Conservation (phyloP, 30 jellyfish, hydroid and myxozoan species). For the Hydractinia symbiolongicarpus region DNA sequence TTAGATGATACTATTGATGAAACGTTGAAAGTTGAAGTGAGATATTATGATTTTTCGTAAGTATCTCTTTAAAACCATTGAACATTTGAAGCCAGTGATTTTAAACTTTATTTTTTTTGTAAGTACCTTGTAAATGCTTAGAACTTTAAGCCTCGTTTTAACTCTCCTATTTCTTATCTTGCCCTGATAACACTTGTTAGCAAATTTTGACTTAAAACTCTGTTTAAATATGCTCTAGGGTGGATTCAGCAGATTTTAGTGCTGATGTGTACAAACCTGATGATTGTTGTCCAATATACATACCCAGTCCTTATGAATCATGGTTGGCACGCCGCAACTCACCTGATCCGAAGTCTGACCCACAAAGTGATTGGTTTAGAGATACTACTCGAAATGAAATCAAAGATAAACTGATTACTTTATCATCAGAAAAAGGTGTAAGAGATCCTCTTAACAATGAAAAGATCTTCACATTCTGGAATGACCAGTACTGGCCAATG, state of each 20-base stretch:
- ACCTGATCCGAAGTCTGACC: slow-evolving; percentile 46
- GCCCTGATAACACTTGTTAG: no score
- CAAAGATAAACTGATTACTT: slow-evolving; percentile 23
- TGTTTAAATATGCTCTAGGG: background rate
- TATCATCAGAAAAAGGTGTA: slow-evolving; percentile 46
- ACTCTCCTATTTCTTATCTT: no score
- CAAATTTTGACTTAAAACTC: no score
- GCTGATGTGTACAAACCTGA: slow-evolving; percentile 48
- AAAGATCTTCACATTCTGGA: slow-evolving; percentile 43
- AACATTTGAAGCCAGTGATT: background rate
- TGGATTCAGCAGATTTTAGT: slow-evolving; percentile 39
- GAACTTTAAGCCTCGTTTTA: background rate
- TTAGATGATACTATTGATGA: slow-evolving; percentile 48
- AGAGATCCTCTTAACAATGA: slow-evolving; percentile 50
- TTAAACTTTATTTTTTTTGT: background rate
- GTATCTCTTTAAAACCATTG: slow-evolving; percentile 1
- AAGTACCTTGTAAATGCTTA: background rate
- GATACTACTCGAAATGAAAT: slow-evolving; percentile 42
- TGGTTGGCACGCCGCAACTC: slow-evolving; percentile 67
- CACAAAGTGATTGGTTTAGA: slow-evolving; percentile 70
- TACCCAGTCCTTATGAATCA: slow-evolving; percentile 72
- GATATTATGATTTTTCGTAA: slow-evolving; percentile 60
- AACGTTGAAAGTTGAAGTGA: slow-evolving; percentile 34
- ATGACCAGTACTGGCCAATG: slow-evolving; percentile 58
- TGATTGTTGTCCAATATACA: slow-evolving; percentile 38